Evolutionary conservation across 2,113 vertebrate genomes (phyloP).

Genomic region (Balaenoptera acutorostrata): DNA sequence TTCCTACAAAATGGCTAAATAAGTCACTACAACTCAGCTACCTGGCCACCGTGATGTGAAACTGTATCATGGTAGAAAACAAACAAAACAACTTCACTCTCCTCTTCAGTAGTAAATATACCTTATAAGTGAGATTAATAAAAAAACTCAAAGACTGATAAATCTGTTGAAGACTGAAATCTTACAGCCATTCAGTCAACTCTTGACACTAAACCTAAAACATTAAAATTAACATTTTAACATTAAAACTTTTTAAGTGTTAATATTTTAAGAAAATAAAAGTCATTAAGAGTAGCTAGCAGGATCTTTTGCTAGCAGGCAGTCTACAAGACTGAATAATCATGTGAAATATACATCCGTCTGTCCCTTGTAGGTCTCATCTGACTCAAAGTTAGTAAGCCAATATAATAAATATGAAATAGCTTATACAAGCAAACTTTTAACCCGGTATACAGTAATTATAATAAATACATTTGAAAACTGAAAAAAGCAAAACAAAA

Average conservation of each 20-base stretch:
- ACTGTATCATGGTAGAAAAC: neutral
- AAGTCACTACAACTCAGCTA: neutral
- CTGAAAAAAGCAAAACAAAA: neutral
- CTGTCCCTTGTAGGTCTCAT: neutral
- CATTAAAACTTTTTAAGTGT: neutral
- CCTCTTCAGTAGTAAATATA: neutral
- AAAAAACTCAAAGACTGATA: neutral
- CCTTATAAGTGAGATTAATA: neutral
- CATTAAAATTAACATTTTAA: neutral
- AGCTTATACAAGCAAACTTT: neutral
- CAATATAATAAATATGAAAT: neutral
- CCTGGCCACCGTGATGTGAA: neutral
- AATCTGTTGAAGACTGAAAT: constrained; percentile 8
- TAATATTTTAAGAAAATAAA: constrained; percentile 45
- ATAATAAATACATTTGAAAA: constrained; percentile 15
- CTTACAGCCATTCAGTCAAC: neutral
- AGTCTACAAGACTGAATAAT: neutral
- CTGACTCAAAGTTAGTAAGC: constrained; percentile 1
- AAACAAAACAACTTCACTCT: neutral
- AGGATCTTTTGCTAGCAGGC: neutral
- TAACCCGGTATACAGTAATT: neutral
- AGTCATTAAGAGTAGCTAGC: neutral
- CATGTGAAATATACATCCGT: neutral
- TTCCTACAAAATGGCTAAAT: constrained; percentile 19
- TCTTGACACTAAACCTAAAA: neutral